Evolutionary conservation across 2,113 vertebrate species (phyloP), one percentile per base, ranked within the genome.

Genomic region (Danionella cerebrum): DNA sequence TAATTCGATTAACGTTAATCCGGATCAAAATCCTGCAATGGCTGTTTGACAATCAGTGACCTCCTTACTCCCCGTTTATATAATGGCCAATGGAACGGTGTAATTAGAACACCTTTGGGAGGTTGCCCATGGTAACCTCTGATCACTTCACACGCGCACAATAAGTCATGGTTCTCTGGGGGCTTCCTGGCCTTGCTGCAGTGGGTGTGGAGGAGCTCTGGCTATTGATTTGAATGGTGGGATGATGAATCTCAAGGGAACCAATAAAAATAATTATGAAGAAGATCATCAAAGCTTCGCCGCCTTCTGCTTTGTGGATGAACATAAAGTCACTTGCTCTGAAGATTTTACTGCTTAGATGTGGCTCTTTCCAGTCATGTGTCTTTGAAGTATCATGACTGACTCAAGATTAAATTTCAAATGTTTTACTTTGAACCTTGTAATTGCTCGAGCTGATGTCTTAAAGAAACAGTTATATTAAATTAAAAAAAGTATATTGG

Each of bases 231-330:
- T 66, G 83, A 80, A 73, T 66, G 79, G 84, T 84, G 75, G 86
- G 79, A 67, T 64, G 50, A 54, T 38, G 77, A 67, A 87, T 86
- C 88, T 86, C 84, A 14, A 7, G 86, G 84, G 88, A 85, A 72
- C 82, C 73, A 82, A 88, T 88, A 86, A 86, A 90, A 88, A 87
- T 89, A 84, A 88, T 88, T 89, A 86, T 80, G 12, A 79, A 80
- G 85, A 86, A 84, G 80, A 88, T 86, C 82, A 88, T 87, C 81
- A 88, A 86, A 88, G 84, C 75, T 62, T 39, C 63, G 67, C 80
- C 76, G 80, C 84, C 84, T 84, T 81, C 80, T 83, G 83, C 83
- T 84, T 81, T 74, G 65, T 80, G 79, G 80, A 79, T 85, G 84
- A 86, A 82, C 84, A 89, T 76, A 76, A 82, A 80, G 83, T 69